phyloP scores from a whole-genome alignment of 2,888 invertebrate genomes.

The Tridacna gigas region DNA sequence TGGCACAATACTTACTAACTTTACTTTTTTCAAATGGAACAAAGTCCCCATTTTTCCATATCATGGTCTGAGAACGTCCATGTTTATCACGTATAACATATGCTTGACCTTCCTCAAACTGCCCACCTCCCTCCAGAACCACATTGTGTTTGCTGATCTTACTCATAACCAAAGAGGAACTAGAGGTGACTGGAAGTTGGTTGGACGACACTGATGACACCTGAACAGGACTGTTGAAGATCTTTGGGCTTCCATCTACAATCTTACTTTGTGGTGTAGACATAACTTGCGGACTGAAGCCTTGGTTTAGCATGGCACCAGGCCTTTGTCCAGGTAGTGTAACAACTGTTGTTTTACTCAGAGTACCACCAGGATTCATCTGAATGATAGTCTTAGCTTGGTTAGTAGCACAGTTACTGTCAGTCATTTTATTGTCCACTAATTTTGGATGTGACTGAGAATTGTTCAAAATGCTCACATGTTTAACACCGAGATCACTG shows the following conservation, averaged over 20 bases:
- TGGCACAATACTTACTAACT: slow-evolving; percentile 32
- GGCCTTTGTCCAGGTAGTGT: slow-evolving; percentile 30
- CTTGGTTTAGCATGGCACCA: slow-evolving; percentile 10
- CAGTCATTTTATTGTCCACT: slow-evolving; percentile 36
- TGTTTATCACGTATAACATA: slow-evolving; percentile 57
- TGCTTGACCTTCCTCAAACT: slow-evolving; percentile 63
- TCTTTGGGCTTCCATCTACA: neutral
- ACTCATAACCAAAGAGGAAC: neutral
- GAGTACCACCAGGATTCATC: neutral
- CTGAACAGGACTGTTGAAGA: slow-evolving; percentile 34
- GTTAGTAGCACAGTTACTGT: slow-evolving; percentile 35
- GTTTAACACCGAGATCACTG: neutral
- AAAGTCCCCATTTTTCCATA: slow-evolving; percentile 51
- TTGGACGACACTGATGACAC: slow-evolving; percentile 47
- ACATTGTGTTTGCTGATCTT: slow-evolving; percentile 49
- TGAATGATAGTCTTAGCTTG: slow-evolving; percentile 7
- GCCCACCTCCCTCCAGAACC: slow-evolving; percentile 60
- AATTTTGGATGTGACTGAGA: slow-evolving; percentile 11
- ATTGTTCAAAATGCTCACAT: slow-evolving; percentile 16
- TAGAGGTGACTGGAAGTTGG: neutral
- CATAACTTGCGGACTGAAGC: neutral
- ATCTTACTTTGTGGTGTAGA: neutral
- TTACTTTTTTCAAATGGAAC: slow-evolving; percentile 25
- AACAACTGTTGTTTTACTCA: slow-evolving; percentile 14
- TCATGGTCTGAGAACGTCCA: slow-evolving; percentile 56